Percentiles rank a stretch among this genome's conserved stretches.
Evolutionary conservation across 2,888 invertebrate species (phyloP).

Genomic region (Meiosimyza decipiens): DNA sequence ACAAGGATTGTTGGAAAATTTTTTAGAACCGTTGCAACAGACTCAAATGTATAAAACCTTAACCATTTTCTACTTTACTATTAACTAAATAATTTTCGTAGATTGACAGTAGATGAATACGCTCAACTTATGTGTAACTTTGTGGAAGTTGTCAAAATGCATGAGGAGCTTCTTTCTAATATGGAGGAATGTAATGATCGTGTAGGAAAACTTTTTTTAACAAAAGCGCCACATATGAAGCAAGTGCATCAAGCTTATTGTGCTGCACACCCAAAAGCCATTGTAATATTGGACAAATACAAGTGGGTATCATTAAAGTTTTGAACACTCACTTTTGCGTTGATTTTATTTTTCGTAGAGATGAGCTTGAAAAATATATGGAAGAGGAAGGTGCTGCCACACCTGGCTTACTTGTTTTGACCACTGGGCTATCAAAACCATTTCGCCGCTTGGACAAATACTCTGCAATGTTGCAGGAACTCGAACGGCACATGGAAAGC

Average conservation of each 20-base stretch:
- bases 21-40: slow-evolving; percentile 86
- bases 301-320: slow-evolving; percentile 73
- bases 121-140: slow-evolving; percentile 89
- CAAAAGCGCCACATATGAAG: slow-evolving; percentile 84
- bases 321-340: neutral
- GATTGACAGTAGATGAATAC: slow-evolving; percentile 87
- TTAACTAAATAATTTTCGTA: slow-evolving; percentile 63
- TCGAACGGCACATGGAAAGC: slow-evolving; percentile 95
- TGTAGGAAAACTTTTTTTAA: slow-evolving; percentile 89
- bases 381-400: slow-evolving; percentile 86
- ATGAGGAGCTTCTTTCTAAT: slow-evolving; percentile 81
- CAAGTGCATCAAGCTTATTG: slow-evolving; percentile 89
- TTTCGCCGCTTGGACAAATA: slow-evolving; percentile 96
- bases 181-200: slow-evolving; percentile 88
- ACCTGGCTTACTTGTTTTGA: slow-evolving; percentile 89
- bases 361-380: slow-evolving; percentile 87
- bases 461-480: slow-evolving; percentile 91
- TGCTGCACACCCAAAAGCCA: slow-evolving; percentile 92
- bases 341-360: slow-evolving; percentile 68
- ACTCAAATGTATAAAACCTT: slow-evolving; percentile 80
- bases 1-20: slow-evolving; percentile 85
- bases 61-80: neutral
- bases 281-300: slow-evolving; percentile 91
- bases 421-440: slow-evolving; percentile 93
- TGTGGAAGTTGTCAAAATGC: slow-evolving; percentile 85